Evolutionary conservation across 2,113 vertebrate species (phyloP).

Genomic region (Tetrao urogallus): DNA sequence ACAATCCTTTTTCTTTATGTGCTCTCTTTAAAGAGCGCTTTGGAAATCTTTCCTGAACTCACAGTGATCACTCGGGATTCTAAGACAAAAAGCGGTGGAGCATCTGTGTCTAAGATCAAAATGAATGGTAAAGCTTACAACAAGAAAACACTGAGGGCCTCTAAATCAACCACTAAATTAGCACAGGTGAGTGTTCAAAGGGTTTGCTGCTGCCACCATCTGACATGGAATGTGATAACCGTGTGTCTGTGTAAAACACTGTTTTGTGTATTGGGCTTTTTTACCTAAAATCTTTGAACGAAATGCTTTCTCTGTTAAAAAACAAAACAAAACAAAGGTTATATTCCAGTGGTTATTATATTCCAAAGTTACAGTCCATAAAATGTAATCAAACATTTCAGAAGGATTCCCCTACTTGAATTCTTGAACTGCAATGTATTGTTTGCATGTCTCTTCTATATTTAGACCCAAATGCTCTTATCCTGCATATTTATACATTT

Average conservation of each 20-base stretch:
- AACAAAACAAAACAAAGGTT: not conserved
- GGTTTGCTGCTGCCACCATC: not conserved
- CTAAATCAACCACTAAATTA: slow-evolving; percentile 89
- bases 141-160: slow-evolving; percentile 93
- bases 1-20: slow-evolving; percentile 25
- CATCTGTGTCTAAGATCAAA: slow-evolving; percentile 89
- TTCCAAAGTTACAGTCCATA: not conserved
- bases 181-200: slow-evolving; percentile 83
- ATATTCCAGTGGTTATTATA: not conserved
- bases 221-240: not conserved
- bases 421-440: not conserved
- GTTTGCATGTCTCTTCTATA: not conserved
- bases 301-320: not conserved
- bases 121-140: slow-evolving; percentile 95
- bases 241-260: not conserved
- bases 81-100: slow-evolving; percentile 88
- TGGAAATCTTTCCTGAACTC: slow-evolving; percentile 97
- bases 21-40: slow-evolving; percentile 84
- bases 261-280: fast-evolving
- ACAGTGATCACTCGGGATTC: slow-evolving; percentile 88
- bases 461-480: not conserved
- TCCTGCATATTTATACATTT: too few relatives aligned
- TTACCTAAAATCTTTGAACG: not conserved
- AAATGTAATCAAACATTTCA: not conserved
- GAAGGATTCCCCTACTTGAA: not conserved